Evolutionary conservation across 1,140 invertebrate species (phyloP), one percentile per base, ranked within the genome.

Genomic region (Chlorops oryzae): DNA sequence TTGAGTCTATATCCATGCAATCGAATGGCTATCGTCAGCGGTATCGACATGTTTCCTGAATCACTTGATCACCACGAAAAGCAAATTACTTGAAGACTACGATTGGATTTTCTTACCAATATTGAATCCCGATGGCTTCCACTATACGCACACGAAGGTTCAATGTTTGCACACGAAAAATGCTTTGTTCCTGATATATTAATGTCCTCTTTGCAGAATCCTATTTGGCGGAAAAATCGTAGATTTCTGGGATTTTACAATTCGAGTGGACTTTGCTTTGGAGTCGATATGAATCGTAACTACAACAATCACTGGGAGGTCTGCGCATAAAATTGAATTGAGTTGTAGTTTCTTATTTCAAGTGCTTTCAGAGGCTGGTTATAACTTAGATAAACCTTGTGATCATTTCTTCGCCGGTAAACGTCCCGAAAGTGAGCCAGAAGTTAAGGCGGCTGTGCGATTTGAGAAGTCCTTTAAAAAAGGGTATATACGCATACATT

Each of bases 381-480:
- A 79, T 75, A 55, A 69, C 37, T 21, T 81, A 44, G 72, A 64
- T 2, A 71, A 81, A 53, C 81, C 81, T 1, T 86, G 86, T 57
- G 75, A 74, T 17, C 80, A 88, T 5, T 82, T 73, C 28, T 92
- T 83, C 59, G 82, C 81, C 18, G 89, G 90, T 1, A 65, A 75
- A 0, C 62, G 73, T 32, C 73, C 85, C 0, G 90, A 90, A 58
- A 90, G 87, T 0, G 90, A 92, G 71, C 72, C 77, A 0, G 90
- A 93, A 72, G 81, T 83, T 1, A 65, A 68, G 22, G 73, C 80
- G 2, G 63, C 89, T 2, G 75, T 79, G 13, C 61, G 78, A 10
- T 82, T 78, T 40, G 70, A 85, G 7, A 63, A 72, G 28, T 59
- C 73, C 2, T 74, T 82, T 21, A 64, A 62, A 0, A 52, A 64